These are phyloP conservation scores for Phenganax marumi DNA, from an alignment of 92 coral and sea anemone genomes.

Conservation along the genomic window DNA sequence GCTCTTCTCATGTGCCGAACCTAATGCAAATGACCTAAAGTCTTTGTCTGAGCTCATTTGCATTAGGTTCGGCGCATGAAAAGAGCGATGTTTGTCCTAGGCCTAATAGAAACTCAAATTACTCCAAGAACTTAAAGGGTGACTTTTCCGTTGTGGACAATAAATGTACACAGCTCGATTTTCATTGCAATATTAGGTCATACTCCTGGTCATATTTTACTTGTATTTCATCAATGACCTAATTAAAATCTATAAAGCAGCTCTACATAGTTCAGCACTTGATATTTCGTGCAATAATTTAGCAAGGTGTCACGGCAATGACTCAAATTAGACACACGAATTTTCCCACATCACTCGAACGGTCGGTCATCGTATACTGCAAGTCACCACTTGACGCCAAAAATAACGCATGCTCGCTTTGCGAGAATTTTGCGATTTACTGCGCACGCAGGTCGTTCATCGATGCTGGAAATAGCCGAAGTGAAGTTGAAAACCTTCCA, in stretches of 20 bases:
- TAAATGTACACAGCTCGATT: too few relatives aligned
- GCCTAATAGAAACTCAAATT: background rate
- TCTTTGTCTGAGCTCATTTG: too few relatives aligned
- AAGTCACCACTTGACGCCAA: constrained; percentile 9
- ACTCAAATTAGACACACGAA: background rate
- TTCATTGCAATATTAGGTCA: too few relatives aligned
- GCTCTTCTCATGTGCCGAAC: too few relatives aligned
- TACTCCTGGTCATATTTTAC: background rate
- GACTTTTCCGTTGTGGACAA: too few relatives aligned
- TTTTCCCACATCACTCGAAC: constrained; percentile 9
- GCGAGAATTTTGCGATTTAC: background rate
- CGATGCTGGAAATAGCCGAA: background rate
- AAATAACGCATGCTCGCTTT: background rate
- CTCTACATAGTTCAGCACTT: background rate
- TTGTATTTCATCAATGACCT: background rate
- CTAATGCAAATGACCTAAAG: background rate
- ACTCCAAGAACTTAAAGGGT: too few relatives aligned
- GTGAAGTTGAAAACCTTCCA: too few relatives aligned
- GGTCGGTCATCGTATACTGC: background rate
- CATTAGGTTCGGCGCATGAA: too few relatives aligned
- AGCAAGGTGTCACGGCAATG: background rate
- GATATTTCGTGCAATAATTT: constrained; percentile 4
- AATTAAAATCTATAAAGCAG: background rate
- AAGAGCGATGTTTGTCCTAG: too few relatives aligned
- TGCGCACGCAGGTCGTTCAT: background rate